Conservation (phyloP, 30 jellyfish, hydroid and myxozoan species). For the Hydractinia symbiolongicarpus region DNA sequence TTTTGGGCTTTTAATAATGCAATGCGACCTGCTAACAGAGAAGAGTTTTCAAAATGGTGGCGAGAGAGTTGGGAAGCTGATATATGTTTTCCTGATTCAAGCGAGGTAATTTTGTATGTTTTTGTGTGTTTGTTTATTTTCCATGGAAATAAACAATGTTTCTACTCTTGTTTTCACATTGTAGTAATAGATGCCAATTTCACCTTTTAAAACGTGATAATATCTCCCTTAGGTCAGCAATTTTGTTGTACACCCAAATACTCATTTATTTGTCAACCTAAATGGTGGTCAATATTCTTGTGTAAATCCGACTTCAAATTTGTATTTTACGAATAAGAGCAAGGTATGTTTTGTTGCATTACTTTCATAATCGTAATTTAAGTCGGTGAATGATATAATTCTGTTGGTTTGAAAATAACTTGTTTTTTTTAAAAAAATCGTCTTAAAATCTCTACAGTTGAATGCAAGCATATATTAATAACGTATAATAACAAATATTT, state of each 20-base stretch:
- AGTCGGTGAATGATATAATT: too few species aligned
- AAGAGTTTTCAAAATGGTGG: conserved; percentile 67
- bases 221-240: conserved; percentile 37
- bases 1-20: conserved; percentile 71
- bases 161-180: not conserved
- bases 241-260: conserved; percentile 65
- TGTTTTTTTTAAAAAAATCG: too few species aligned
- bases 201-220: not conserved
- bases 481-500: too few species aligned
- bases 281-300: conserved; percentile 39
- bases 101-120: conserved; percentile 33
- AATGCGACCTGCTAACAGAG: conserved; percentile 39
- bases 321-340: not conserved
- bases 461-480: too few species aligned
- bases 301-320: conserved; percentile 33
- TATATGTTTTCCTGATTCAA: conserved; percentile 42
- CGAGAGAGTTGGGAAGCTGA: conserved; percentile 40
- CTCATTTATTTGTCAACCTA: conserved; percentile 49
- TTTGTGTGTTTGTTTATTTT: not conserved
- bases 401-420: too few species aligned
- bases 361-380: too few species aligned
- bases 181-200: not conserved
- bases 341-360: too few species aligned
- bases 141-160: not conserved
- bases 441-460: too few species aligned